Percentiles rank a stretch among this genome's conserved stretches.
phyloP scores from a whole-genome alignment of 1,140 invertebrate species.

The Oryzaephilus surinamensis region DNA sequence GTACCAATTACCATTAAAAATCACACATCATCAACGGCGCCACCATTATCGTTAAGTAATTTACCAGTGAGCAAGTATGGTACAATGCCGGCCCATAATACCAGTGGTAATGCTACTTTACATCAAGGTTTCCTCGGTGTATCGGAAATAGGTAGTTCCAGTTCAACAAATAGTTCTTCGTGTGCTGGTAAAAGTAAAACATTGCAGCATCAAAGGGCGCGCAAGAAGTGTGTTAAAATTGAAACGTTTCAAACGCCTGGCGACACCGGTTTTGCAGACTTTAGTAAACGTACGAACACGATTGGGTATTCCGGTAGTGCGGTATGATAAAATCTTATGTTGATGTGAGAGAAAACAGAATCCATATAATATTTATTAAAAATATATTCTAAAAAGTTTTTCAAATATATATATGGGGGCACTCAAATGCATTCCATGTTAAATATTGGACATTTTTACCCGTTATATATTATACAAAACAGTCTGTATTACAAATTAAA shows the following conservation, averaged over 20 bases:
- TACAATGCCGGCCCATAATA: constrained; percentile 26
- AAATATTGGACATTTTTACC: too few relatives aligned
- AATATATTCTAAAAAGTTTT: too few relatives aligned
- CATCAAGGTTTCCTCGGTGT: constrained; percentile 33
- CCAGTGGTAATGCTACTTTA: constrained; percentile 19
- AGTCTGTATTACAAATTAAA: too few relatives aligned
- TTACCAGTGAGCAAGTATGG: constrained; percentile 30
- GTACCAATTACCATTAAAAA: constrained; percentile 35
- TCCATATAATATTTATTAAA: too few relatives aligned
- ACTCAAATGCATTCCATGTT: too few relatives aligned
- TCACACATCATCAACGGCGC: constrained; percentile 20
- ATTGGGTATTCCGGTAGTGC: constrained; percentile 32
- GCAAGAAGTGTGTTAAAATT: constrained; percentile 33
- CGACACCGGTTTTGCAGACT: constrained; percentile 30
- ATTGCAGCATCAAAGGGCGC: constrained; percentile 25
- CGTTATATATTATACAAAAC: too few relatives aligned
- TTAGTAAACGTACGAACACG: constrained; percentile 22
- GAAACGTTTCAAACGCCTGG: constrained; percentile 33
- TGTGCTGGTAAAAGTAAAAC: constrained; percentile 35
- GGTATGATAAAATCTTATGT: constrained; percentile 31
- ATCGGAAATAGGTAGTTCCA: constrained; percentile 28
- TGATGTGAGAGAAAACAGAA: too few relatives aligned
- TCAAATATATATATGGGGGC: too few relatives aligned
- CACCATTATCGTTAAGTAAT: constrained; percentile 21
- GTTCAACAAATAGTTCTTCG: constrained; percentile 26